Evolutionary conservation across 2,888 invertebrate species (phyloP).

Genomic region (Megalurothrips usitatus): DNA sequence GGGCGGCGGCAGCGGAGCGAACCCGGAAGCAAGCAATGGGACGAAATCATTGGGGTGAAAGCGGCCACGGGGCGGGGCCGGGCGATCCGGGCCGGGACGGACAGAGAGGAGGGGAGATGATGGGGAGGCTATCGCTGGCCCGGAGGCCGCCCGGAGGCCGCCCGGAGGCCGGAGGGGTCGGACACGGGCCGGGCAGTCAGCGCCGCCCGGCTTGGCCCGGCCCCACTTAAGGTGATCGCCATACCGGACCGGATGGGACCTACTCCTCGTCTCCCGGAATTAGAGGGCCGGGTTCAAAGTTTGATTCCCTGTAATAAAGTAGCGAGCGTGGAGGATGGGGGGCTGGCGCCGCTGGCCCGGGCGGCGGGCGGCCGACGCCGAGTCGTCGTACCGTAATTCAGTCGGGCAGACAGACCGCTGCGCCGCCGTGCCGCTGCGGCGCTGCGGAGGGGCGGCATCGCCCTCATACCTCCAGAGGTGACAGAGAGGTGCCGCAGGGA

Average conservation of each 20-base stretch:
- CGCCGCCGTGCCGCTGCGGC: too few relatives aligned
- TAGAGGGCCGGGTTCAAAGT: slow-evolving; percentile 1
- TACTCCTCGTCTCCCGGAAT: neutral
- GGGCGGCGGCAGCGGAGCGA: too few relatives aligned
- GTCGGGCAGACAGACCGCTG: neutral
- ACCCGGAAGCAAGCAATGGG: too few relatives aligned
- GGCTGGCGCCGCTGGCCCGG: neutral
- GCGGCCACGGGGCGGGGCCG: neutral
- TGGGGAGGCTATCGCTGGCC: neutral
- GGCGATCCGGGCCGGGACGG: neutral
- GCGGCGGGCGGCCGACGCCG: neutral
- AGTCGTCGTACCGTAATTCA: neutral
- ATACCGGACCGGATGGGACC: neutral
- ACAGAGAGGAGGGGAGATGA: neutral
- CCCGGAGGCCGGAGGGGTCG: too few relatives aligned
- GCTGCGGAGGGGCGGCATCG: too few relatives aligned
- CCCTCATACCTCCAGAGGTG: too few relatives aligned
- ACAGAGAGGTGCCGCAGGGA: too few relatives aligned
- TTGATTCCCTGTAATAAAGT: slow-evolving; percentile 13
- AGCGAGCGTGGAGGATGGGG: neutral
- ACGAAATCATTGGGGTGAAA: too few relatives aligned
- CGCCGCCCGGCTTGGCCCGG: too few relatives aligned
- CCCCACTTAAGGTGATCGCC: too few relatives aligned
- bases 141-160: neutral
- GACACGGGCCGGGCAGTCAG: too few relatives aligned